These are phyloP conservation scores for Silurus glanis DNA, from an alignment of 2,113 vertebrate species.

Conservation along the genomic window DNA sequence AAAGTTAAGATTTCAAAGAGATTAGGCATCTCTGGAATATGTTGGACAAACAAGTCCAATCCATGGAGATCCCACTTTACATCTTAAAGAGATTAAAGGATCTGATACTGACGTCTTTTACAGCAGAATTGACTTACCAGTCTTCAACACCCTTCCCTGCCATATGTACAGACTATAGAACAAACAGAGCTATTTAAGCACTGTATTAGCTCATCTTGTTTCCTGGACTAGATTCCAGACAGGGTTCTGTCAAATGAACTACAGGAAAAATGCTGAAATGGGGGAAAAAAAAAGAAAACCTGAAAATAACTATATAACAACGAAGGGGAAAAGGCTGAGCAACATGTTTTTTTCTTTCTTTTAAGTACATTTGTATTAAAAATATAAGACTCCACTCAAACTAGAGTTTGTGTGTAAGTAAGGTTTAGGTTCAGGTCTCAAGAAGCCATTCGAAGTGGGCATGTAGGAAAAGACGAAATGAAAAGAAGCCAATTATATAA, in stretches of 20 bases:
- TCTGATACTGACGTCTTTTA: too few relatives aligned
- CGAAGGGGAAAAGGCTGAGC: background rate
- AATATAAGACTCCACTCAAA: background rate
- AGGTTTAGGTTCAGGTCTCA: background rate
- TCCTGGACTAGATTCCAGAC: background rate
- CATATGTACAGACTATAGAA: too few relatives aligned
- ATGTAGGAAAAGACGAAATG: background rate
- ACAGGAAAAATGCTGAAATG: too few relatives aligned
- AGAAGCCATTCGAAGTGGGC: background rate
- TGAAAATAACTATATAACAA: too few relatives aligned
- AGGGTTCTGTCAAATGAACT: background rate
- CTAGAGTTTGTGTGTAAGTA: background rate
- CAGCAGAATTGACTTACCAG: too few relatives aligned
- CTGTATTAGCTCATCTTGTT: background rate
- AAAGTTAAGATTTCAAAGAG: too few relatives aligned
- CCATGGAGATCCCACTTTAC: too few relatives aligned
- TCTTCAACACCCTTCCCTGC: too few relatives aligned
- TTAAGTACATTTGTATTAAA: background rate
- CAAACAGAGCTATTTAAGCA: background rate
- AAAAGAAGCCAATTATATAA: constrained; percentile 13
- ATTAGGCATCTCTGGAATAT: too few relatives aligned
- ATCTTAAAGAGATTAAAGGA: too few relatives aligned
- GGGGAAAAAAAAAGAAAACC: background rate
- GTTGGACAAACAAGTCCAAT: too few relatives aligned
- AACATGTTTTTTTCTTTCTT: background rate